Base-by-base conservation (phyloP, 1,140 invertebrate species). In the Heterodera schachtii region DNA sequence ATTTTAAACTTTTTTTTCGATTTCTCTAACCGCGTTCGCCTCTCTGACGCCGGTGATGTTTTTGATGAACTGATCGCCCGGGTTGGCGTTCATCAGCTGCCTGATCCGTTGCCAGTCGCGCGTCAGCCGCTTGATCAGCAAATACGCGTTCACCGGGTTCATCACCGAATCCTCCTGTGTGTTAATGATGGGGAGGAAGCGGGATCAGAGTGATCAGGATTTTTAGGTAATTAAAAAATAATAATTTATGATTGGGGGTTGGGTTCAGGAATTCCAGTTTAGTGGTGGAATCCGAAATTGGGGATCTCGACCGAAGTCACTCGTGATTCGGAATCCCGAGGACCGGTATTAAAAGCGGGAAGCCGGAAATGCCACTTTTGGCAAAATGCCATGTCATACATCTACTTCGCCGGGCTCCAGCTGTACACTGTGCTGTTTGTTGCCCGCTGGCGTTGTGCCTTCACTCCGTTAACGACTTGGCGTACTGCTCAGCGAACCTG, bases 101-200 rank as follows among this genome's bases (percentile, higher is more conserved):
- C 74, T 73, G 49, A 86, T 78, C 8, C 70, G 31, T 64, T 87
- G 84, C 85, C 85, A 86, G 41, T 86, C 85, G 46, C 19, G n/a
- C 8, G 71, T 75, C 75, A 86, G 64, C 5, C 82, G 21, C 67
- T 86, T 86, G 31, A 86, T 86, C 19, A 86, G 74, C 44, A 86
- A 46, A 66, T 88, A 86, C n/a, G 85, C 85, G 73, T 84, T 85
- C 11, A 86, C 84, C 13, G 85, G 85, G 79, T 86, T 84, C 43
- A 81, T 88, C 21, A 86, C 85, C 64, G 69, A 46, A 16, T 41
- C 7, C 76, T 80, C 77, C 77, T 79, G 49, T 49, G 47, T 49
- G 4, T 49, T n/a, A n/a, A 49, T 49, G 47, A 6, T 49, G 4
- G 9, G 76, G 16, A n/a, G n/a, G n/a, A n/a, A n/a, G n/a, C n/a